A percentile compares a stretch with the other conserved stretches of the same genome.
Evolutionary conservation across 2,113 vertebrate species (phyloP).

Genomic region (Pangasianodon gigas): DNA sequence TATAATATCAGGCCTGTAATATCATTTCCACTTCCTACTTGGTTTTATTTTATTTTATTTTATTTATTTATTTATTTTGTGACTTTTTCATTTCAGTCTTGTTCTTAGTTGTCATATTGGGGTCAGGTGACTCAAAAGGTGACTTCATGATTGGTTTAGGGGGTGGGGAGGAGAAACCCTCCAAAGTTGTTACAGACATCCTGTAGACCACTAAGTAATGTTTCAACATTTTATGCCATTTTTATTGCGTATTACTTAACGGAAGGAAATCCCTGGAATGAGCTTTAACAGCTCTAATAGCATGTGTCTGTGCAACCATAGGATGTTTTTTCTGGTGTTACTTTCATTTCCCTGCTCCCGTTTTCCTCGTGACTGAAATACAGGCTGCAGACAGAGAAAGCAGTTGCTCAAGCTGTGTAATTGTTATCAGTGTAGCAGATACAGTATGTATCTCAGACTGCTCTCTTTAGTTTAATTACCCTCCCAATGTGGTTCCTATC

Average conservation of each 20-base stretch:
- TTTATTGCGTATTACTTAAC: background rate
- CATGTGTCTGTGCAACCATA: constrained; percentile 16
- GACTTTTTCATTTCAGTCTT: background rate
- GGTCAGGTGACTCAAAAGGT: background rate
- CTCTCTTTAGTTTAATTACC: constrained; percentile 25
- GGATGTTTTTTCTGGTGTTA: background rate
- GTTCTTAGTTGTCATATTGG: background rate
- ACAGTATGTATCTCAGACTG: constrained; percentile 15
- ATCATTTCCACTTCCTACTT: background rate
- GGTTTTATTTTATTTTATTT: background rate
- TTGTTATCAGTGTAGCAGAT: constrained; percentile 28
- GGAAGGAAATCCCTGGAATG: background rate
- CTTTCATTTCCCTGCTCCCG: background rate
- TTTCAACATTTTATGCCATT: background rate
- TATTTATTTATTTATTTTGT: no score
- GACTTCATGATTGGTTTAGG: background rate
- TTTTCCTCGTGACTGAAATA: constrained; percentile 69
- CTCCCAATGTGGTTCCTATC: constrained; percentile 6
- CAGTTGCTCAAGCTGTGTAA: constrained; percentile 26
- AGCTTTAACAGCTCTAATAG: background rate
- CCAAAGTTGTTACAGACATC: background rate
- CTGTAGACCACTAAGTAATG: background rate
- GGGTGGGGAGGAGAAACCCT: background rate
- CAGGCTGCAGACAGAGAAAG: constrained; percentile 79
- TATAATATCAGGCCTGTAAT: background rate